Evolutionary conservation across 2,888 invertebrate genomes (phyloP).

Genomic region (Heliconius sara): DNA sequence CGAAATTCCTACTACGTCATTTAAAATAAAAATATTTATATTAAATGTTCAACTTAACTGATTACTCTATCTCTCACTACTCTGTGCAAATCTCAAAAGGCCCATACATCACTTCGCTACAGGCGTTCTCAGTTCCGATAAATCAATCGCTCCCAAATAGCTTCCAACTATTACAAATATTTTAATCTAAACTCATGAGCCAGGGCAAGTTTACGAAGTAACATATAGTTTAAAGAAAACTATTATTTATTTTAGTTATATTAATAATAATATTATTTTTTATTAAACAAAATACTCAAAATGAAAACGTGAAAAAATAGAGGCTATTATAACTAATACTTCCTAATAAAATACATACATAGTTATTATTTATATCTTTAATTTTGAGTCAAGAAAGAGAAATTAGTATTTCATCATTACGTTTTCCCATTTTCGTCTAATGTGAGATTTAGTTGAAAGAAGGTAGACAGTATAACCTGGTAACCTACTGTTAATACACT

Average conservation of each 20-base stretch:
- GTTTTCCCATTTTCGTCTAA: neutral
- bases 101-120: slow-evolving; percentile 67
- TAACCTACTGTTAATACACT: no score
- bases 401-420: neutral
- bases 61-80: slow-evolving; percentile 43
- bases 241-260: no score
- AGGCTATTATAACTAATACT: neutral
- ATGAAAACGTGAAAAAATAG: no score
- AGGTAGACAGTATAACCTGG: no score
- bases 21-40: neutral
- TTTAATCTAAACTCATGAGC: slow-evolving; percentile 61
- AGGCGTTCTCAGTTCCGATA: slow-evolving; percentile 64
- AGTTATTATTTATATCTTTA: neutral
- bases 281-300: no score
- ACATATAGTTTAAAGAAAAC: neutral
- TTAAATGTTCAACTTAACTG: neutral
- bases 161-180: slow-evolving; percentile 69
- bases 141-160: slow-evolving; percentile 74
- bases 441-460: no score
- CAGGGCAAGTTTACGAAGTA: neutral
- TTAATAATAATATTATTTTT: no score
- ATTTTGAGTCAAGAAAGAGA: neutral
- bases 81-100: slow-evolving; percentile 71
- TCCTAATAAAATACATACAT: neutral
- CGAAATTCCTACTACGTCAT: neutral